phyloP scores from a whole-genome alignment of 2,888 invertebrate species.

The Harpalus rufipes region DNA sequence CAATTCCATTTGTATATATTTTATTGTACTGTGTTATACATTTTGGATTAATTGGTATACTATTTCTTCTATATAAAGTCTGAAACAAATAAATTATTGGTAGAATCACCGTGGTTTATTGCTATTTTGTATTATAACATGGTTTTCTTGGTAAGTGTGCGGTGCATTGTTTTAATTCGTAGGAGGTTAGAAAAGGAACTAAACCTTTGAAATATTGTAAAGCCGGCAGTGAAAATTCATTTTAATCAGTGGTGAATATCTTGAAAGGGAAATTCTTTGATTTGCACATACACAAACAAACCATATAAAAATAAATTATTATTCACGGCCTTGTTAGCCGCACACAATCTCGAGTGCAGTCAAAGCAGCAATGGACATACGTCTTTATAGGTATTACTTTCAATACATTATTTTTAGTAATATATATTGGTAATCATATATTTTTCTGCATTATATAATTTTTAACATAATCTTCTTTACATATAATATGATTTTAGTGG shows the following conservation, averaged over 20 bases:
- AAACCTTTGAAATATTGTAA: slow-evolving; percentile 61
- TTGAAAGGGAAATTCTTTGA: slow-evolving; percentile 9
- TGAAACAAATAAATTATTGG: slow-evolving; percentile 38
- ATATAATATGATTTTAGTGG: slow-evolving; percentile 41
- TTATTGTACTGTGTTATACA: slow-evolving; percentile 16
- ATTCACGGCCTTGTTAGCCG: slow-evolving; percentile 46
- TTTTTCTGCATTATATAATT: slow-evolving; percentile 40
- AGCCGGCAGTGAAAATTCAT: slow-evolving; percentile 60
- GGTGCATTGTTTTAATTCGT: slow-evolving; percentile 22
- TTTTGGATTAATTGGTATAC: slow-evolving; percentile 42
- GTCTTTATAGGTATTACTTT: slow-evolving; percentile 58
- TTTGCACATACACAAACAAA: slow-evolving; percentile 1
- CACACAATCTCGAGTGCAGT: slow-evolving; percentile 32
- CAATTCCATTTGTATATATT: slow-evolving; percentile 42
- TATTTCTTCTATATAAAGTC: slow-evolving; percentile 40
- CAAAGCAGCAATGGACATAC: slow-evolving; percentile 56
- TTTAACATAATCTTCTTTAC: slow-evolving; percentile 34
- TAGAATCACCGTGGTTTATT: not conserved
- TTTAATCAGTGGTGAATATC: slow-evolving; percentile 17
- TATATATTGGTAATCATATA: slow-evolving; percentile 19
- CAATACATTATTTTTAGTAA: slow-evolving; percentile 43
- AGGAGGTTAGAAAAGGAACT: slow-evolving; percentile 51
- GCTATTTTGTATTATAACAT: not conserved
- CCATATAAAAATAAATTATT: slow-evolving; percentile 48
- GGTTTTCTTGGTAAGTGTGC: not conserved